phyloP scores from a whole-genome alignment of 2,888 invertebrate genomes.

The Synanthedon formicaeformis region DNA sequence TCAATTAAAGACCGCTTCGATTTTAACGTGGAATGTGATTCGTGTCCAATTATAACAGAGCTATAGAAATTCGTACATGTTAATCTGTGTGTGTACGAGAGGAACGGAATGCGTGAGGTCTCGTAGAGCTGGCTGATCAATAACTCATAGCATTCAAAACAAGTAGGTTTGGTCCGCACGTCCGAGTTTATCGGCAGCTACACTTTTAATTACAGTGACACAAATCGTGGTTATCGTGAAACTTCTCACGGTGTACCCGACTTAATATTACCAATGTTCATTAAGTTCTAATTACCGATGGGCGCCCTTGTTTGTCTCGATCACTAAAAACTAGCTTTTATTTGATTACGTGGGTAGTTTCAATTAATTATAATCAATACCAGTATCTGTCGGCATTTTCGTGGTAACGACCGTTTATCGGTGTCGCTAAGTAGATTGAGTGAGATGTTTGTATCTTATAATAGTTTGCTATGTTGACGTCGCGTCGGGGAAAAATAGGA shows the following conservation, averaged over 20 bases:
- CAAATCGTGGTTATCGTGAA: conserved; percentile 65
- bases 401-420: conserved; percentile 61
- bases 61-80: conserved; percentile 20
- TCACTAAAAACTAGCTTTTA: conserved; percentile 66
- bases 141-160: conserved; percentile 53
- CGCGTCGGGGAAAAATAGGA: conserved; percentile 26
- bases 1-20: conserved; percentile 63
- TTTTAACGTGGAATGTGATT: conserved; percentile 51
- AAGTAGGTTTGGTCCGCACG: conserved; percentile 46
- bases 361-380: conserved; percentile 60
- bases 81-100: conserved; percentile 14
- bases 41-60: conserved; percentile 37
- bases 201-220: conserved; percentile 70
- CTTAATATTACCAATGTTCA: conserved; percentile 66
- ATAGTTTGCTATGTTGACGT: conserved; percentile 39
- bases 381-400: conserved; percentile 58
- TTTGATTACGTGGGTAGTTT: conserved; percentile 69
- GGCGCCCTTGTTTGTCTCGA: conserved; percentile 68
- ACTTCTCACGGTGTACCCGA: conserved; percentile 65
- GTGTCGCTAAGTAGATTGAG: conserved; percentile 60
- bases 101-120: conserved; percentile 28
- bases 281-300: conserved; percentile 69
- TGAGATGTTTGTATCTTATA: conserved; percentile 44
- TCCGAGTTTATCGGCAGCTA: conserved; percentile 62
- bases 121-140: conserved; percentile 35